These are phyloP conservation scores for Pelodiscus sinensis DNA, from an alignment of 2,113 vertebrate species.

Conservation along the genomic window DNA sequence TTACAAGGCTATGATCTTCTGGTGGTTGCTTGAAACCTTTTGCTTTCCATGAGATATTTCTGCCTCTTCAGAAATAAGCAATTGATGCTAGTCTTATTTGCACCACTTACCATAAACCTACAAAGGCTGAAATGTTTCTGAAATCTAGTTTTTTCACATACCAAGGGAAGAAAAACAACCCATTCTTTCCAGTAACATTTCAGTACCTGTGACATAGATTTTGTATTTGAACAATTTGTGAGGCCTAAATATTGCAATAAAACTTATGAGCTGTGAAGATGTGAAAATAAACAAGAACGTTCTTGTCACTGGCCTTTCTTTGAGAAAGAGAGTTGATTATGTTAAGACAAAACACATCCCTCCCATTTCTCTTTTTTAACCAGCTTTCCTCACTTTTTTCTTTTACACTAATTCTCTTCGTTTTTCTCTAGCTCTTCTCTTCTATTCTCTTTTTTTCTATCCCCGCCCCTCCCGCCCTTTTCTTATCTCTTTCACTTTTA, in stretches of 20 bases:
- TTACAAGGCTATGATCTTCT: not conserved
- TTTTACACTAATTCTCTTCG: not conserved
- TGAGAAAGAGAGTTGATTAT: not conserved
- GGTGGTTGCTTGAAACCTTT: not conserved
- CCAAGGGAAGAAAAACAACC: not conserved
- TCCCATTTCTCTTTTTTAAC: not conserved
- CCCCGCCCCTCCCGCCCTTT: too few species aligned
- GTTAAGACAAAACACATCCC: not conserved
- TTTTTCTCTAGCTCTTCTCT: too few species aligned
- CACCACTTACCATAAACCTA: not conserved
- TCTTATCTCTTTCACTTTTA: not conserved
- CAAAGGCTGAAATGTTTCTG: not conserved
- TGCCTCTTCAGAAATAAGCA: not conserved
- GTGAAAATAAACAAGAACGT: not conserved
- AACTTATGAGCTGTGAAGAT: not conserved
- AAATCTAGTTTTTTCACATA: not conserved
- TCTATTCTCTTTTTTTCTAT: not conserved
- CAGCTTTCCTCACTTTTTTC: not conserved
- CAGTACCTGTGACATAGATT: not conserved
- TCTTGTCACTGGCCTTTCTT: not conserved
- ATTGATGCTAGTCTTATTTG: not conserved
- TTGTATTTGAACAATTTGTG: not conserved
- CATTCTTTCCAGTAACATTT: not conserved
- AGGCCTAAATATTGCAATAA: not conserved
- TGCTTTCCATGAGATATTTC: not conserved